phyloP scores from a whole-genome alignment of 92 coral and sea anemone genomes.

The Chrysogorgia sp. region DNA sequence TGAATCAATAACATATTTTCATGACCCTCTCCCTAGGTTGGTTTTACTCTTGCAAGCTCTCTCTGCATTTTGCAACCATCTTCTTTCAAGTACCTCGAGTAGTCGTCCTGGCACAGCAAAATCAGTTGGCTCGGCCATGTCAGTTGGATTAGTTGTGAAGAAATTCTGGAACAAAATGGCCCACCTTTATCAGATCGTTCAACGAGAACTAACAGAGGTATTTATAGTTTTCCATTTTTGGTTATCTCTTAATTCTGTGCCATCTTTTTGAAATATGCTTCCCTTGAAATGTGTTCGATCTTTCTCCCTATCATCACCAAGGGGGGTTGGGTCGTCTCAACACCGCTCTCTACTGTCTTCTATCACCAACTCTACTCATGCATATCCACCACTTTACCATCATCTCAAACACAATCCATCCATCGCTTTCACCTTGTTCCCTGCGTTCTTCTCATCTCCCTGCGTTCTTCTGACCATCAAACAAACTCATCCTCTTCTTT shows the following conservation, averaged over 20 bases:
- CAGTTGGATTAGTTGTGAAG: slow-evolving; percentile 95
- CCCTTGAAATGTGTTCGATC: too few species aligned
- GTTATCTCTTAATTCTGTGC: not conserved
- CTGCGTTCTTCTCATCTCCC: too few species aligned
- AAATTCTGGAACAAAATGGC: slow-evolving; percentile 96
- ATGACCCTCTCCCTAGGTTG: slow-evolving; percentile 57
- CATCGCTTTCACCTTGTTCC: too few species aligned
- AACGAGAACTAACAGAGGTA: slow-evolving; percentile 53
- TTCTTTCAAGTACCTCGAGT: slow-evolving; percentile 65
- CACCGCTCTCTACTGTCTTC: too few species aligned
- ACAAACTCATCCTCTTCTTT: too few species aligned
- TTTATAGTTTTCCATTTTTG: not conserved
- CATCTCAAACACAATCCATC: too few species aligned
- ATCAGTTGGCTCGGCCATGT: slow-evolving; percentile 88
- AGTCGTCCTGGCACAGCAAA: slow-evolving; percentile 80
- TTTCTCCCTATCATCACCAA: too few species aligned
- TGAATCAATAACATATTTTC: not conserved
- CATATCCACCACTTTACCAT: too few species aligned
- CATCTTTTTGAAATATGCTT: too few species aligned
- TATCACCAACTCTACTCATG: too few species aligned
- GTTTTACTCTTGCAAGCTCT: slow-evolving; percentile 88
- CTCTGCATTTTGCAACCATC: slow-evolving; percentile 84
- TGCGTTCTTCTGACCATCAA: too few species aligned
- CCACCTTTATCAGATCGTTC: slow-evolving; percentile 83
- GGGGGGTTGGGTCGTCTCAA: too few species aligned